Evolutionary conservation across 2,888 invertebrate genomes (phyloP).

Genomic region (Rhaphigaster nebulosa): DNA sequence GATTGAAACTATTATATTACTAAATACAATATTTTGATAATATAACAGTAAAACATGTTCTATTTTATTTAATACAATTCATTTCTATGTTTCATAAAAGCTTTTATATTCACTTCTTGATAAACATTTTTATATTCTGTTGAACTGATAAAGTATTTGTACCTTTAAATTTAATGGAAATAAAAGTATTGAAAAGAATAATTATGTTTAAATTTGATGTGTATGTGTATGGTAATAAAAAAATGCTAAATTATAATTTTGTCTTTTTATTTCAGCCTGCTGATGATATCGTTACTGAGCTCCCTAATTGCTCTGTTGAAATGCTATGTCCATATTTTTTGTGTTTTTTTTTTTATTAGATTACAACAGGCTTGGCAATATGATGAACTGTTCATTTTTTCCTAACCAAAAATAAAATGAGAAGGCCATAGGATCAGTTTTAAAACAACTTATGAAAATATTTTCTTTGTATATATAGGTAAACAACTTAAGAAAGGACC

Average conservation of each 20-base stretch:
- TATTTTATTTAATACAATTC: background rate
- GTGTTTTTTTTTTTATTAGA: too few relatives aligned
- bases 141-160: conserved; percentile 1
- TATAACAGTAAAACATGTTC: too few relatives aligned
- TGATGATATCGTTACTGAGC: too few relatives aligned
- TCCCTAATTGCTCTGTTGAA: too few relatives aligned
- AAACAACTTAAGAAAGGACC: too few relatives aligned
- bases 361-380: too few relatives aligned
- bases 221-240: conserved; percentile 13
- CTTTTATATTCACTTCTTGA: background rate
- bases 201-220: background rate
- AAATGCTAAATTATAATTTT: background rate
- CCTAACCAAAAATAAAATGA: too few relatives aligned
- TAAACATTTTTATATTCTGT: background rate
- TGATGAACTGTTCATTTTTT: too few relatives aligned
- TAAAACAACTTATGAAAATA: too few relatives aligned
- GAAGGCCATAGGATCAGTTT: too few relatives aligned
- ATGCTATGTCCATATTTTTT: too few relatives aligned
- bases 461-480: too few relatives aligned
- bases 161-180: background rate
- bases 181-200: background rate
- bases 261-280: background rate
- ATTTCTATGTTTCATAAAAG: background rate
- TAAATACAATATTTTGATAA: background rate
- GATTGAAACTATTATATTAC: background rate